Evolutionary conservation across 1,140 invertebrate genomes (phyloP).

Genomic region (Protaetia brevitarsis): DNA sequence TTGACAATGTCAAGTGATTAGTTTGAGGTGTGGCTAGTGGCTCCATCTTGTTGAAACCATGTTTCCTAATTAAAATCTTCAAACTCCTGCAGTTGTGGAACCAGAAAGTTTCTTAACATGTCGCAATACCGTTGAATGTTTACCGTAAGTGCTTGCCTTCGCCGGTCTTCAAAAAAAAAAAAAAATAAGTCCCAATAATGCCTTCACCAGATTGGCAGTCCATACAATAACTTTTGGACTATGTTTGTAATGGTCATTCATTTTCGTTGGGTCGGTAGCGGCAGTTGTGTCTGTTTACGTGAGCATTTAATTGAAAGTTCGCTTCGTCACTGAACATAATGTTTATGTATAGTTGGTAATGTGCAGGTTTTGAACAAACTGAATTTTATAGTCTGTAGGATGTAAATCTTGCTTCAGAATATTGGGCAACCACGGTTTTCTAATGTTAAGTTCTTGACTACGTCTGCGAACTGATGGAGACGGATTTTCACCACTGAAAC

Average conservation of each 20-base stretch:
- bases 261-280: too few species aligned
- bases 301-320: too few species aligned
- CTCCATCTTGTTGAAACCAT: conserved; percentile 38
- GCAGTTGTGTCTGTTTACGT: too few species aligned
- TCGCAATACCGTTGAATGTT: conserved; percentile 37
- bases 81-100: conserved; percentile 34
- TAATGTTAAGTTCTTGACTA: conserved; percentile 28
- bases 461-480: conserved; percentile 27
- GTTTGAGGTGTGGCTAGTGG: too few species aligned
- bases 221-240: conserved; percentile 26
- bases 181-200: conserved; percentile 39
- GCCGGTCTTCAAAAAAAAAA: conserved; percentile 28
- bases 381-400: conserved; percentile 38
- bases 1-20: conserved; percentile 27
- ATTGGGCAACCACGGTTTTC: too few species aligned
- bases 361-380: conserved; percentile 38
- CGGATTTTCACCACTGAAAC: conserved; percentile 24
- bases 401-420: conserved; percentile 39
- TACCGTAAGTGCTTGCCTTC: conserved; percentile 35
- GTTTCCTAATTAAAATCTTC: conserved; percentile 33
- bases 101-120: conserved; percentile 37
- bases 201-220: conserved; percentile 26
- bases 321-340: too few species aligned
- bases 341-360: too few species aligned
- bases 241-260: conserved; percentile 15